Base-by-base conservation (phyloP, 2,113 vertebrate genomes). In the Myotis brandtii region DNA sequence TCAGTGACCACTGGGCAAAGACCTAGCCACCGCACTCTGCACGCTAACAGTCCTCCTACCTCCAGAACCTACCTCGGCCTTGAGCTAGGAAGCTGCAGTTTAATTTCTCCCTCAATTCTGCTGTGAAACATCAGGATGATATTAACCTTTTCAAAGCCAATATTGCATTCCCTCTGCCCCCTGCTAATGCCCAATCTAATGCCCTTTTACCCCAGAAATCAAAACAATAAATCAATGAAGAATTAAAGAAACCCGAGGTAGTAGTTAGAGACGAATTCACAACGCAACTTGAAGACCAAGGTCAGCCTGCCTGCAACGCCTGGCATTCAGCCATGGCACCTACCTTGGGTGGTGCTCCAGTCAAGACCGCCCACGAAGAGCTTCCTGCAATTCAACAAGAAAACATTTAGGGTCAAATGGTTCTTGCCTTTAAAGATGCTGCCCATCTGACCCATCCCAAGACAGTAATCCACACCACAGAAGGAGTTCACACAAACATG, bases 331-430 rank as follows among this genome's bases (percentile, higher is more conserved):
- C 48, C 66, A 27, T 14, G 1, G 30, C 46, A 95, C 99, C 98
- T 98, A 99, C 99, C 99, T 99, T 99, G 99, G 25, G 99, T 99
- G 6, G 99, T 99, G 95, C 99, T 99, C 99, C 99, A 99, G 98
- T 99, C 99, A 95, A 99, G 98, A 96, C 99, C 99, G 95, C 99
- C 99, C 98, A 99, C 99, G 97, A 99, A 99, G 87, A 99, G 99
- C 98, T 99, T 99, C 93, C 99, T 99, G 98, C 85, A 99, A 99
- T 70, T 9, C 66, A 95, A 93, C 62, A 86, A 93, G 70, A 97
- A 11, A 96, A 17, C 7, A 32, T 27, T 86, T 10, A 72, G 85
- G 85, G 90, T 69, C 94, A 98, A 91, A 91, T 18, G 4, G 56
- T 30, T 59, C 95, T 10, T 13, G 2, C 50, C 30, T 46, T 43